phyloP scores from a whole-genome alignment of 2,888 invertebrate genomes.

The Platerodrilus igneus region DNA sequence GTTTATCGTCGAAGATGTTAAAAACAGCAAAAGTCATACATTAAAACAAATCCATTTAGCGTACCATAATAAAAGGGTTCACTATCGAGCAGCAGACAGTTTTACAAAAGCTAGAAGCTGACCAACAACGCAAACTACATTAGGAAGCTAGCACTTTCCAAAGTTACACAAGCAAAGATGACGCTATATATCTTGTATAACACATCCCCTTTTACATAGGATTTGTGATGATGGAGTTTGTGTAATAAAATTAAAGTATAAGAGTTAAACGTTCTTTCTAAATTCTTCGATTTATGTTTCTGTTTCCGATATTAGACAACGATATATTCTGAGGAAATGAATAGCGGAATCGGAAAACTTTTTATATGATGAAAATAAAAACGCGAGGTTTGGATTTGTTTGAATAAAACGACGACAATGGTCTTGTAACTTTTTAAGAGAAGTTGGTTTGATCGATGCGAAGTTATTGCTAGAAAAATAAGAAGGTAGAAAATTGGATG shows the following conservation, averaged over 20 bases:
- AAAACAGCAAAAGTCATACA: slow-evolving; percentile 28
- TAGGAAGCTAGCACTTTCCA: slow-evolving; percentile 21
- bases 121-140: slow-evolving; percentile 31
- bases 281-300: slow-evolving; percentile 16
- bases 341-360: slow-evolving; percentile 9
- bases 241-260: slow-evolving; percentile 10
- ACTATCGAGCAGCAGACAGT: slow-evolving; percentile 38
- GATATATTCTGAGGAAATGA: slow-evolving; percentile 14
- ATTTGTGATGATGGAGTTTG: slow-evolving; percentile 20
- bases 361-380: slow-evolving; percentile 9
- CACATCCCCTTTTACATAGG: slow-evolving; percentile 13
- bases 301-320: slow-evolving; percentile 14
- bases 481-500: no score
- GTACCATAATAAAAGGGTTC: slow-evolving; percentile 39
- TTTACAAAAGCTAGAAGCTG: slow-evolving; percentile 35
- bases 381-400: slow-evolving; percentile 9
- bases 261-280: slow-evolving; percentile 11
- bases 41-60: slow-evolving; percentile 42
- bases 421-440: slow-evolving; percentile 13
- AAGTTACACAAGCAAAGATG: slow-evolving; percentile 10
- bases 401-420: slow-evolving; percentile 12
- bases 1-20: no score
- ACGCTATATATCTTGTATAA: slow-evolving; percentile 13
- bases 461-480: no score
- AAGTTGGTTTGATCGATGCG: no score